phyloP scores from a whole-genome alignment of 2,113 vertebrate genomes.

The Hipposideros armiger region DNA sequence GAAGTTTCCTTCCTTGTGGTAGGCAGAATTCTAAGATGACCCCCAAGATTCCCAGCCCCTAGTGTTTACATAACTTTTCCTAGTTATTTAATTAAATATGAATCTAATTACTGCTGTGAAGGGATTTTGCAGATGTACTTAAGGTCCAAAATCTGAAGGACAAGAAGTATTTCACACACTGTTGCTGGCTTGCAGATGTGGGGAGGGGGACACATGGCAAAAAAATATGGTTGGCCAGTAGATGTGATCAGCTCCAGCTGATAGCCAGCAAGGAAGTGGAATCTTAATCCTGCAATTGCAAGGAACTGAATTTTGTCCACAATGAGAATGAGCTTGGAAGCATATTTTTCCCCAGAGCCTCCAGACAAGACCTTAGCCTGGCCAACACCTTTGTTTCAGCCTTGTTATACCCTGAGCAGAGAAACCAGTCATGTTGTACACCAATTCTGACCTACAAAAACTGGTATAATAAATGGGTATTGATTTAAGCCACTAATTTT shows the following conservation, averaged over 20 bases:
- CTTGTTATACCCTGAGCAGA: neutral
- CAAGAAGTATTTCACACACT: neutral
- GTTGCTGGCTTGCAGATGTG: neutral
- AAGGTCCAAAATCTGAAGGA: neutral
- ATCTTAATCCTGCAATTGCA: neutral
- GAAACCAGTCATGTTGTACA: neutral
- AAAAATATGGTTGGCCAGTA: neutral
- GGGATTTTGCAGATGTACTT: neutral
- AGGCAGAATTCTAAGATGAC: constrained; percentile 5
- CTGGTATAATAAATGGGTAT: neutral
- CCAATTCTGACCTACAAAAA: neutral
- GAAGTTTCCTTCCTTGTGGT: neutral
- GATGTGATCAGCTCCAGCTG: neutral
- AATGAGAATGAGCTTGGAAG: neutral
- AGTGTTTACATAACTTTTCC: neutral
- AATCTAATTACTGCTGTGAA: constrained; percentile 24
- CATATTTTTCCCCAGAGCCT: neutral
- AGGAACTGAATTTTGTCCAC: constrained; percentile 6
- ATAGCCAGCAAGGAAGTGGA: neutral
- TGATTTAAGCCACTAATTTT: neutral
- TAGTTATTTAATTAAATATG: constrained; percentile 44
- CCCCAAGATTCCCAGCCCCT: neutral
- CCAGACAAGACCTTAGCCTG: neutral
- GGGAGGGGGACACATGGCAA: neutral
- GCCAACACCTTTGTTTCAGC: neutral